Percentiles rank a stretch among this genome's conserved stretches.
Conservation (phyloP, 2,888 invertebrate species). For the Spatulosminthurus flaviceps region DNA sequence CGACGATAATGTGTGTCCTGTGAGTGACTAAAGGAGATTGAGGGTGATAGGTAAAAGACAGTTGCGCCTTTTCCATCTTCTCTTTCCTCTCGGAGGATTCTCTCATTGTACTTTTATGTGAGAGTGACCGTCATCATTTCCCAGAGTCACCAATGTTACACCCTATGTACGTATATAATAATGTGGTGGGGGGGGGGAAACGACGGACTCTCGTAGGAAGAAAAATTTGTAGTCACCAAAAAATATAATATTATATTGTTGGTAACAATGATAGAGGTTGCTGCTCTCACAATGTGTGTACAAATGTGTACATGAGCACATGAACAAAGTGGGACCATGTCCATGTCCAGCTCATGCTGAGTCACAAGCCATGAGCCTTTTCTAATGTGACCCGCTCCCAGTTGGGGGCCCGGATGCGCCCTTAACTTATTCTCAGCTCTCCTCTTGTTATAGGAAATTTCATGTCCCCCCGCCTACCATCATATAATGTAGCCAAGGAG, state of each 20-base stretch:
- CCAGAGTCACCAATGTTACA: too few relatives aligned
- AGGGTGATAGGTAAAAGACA: neutral
- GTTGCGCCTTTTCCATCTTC: neutral
- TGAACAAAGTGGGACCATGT: constrained; percentile 50
- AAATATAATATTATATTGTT: too few relatives aligned
- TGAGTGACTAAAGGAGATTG: neutral
- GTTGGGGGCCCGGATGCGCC: constrained; percentile 42
- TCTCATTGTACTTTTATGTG: constrained; percentile 8
- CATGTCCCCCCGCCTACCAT: constrained; percentile 28
- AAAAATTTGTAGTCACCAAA: too few relatives aligned
- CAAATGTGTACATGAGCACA: constrained; percentile 18
- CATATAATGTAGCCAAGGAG: constrained; percentile 18
- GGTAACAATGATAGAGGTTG: too few relatives aligned
- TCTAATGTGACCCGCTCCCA: constrained; percentile 45
- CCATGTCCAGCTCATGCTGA: constrained; percentile 61
- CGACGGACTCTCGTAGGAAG: too few relatives aligned
- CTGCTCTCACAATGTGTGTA: neutral
- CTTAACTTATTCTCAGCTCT: constrained; percentile 25
- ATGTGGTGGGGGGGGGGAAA: too few relatives aligned
- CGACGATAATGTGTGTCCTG: neutral
- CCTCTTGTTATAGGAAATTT: constrained; percentile 18
- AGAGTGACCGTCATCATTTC: neutral
- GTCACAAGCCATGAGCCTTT: constrained; percentile 47
- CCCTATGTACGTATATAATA: too few relatives aligned
- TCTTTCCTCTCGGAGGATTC: neutral